These are phyloP conservation scores for Tinea trinotella DNA, from an alignment of 2,888 invertebrate genomes.

Conservation along the genomic window DNA sequence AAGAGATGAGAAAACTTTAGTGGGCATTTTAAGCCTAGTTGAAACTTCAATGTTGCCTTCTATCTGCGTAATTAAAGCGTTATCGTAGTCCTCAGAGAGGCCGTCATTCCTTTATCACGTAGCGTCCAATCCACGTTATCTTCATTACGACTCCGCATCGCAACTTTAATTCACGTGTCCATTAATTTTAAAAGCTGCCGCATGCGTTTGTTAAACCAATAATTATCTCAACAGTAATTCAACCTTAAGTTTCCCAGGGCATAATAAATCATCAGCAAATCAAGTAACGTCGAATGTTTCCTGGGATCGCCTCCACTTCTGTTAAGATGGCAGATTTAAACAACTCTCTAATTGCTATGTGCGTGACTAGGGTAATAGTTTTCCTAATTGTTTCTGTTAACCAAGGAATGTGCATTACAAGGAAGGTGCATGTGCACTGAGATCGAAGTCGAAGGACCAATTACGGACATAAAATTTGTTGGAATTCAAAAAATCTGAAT, in stretches of 20 bases:
- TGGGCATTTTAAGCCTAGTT: slow-evolving; percentile 21
- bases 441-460: not conserved
- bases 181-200: slow-evolving; percentile 63
- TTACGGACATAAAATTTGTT: slow-evolving; percentile 2
- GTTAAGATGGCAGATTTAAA: slow-evolving; percentile 41
- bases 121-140: slow-evolving; percentile 56
- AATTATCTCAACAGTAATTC: slow-evolving; percentile 52
- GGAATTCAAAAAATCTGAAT: slow-evolving; percentile 5
- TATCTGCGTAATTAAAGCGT: slow-evolving; percentile 63
- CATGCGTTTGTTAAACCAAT: slow-evolving; percentile 52
- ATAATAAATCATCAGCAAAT: slow-evolving; percentile 55
- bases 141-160: slow-evolving; percentile 57
- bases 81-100: slow-evolving; percentile 51
- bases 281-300: slow-evolving; percentile 42
- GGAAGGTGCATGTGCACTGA: not conserved
- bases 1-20: too few relatives aligned
- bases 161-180: slow-evolving; percentile 61
- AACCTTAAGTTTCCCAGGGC: slow-evolving; percentile 38
- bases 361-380: slow-evolving; percentile 10
- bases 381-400: slow-evolving; percentile 1
- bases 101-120: slow-evolving; percentile 59
- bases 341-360: slow-evolving; percentile 22
- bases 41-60: slow-evolving; percentile 29
- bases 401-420: not conserved
- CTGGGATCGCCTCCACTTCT: slow-evolving; percentile 31